phyloP scores from a whole-genome alignment of 2,797 vertebrate species.

The Lerista edwardsae region DNA sequence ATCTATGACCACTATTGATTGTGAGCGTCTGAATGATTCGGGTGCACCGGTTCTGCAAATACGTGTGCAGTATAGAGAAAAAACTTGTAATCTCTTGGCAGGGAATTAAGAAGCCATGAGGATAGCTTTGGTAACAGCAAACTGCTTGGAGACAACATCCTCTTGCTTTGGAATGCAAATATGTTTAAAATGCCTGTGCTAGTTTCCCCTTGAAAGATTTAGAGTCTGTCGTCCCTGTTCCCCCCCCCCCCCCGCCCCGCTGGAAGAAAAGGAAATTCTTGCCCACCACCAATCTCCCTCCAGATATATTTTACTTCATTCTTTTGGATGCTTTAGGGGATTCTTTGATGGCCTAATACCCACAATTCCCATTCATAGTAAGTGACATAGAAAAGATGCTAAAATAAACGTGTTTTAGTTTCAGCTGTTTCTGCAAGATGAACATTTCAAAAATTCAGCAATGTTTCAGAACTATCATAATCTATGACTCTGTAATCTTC shows the following conservation, averaged over 20 bases:
- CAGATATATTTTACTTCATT: neutral
- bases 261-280: conserved; percentile 5
- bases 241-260: too few species aligned
- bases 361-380: fast-evolving
- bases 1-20: too few species aligned
- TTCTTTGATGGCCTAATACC: neutral
- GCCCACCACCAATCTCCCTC: neutral
- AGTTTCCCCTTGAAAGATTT: neutral
- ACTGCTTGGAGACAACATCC: fast-evolving
- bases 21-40: fast-evolving
- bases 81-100: neutral
- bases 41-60: neutral
- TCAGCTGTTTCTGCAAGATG: neutral
- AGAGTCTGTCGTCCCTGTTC: too few species aligned
- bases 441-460: neutral
- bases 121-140: neutral
- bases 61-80: fast-evolving
- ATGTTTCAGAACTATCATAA: neutral
- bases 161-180: neutral
- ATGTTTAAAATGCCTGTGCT: fast-evolving
- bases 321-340: neutral
- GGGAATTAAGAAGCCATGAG: neutral
- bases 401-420: neutral
- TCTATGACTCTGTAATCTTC: neutral
- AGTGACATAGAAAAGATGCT: fast-evolving